Base-by-base conservation (phyloP, 2,888 invertebrate species). In the Stenichneumon culpator region DNA sequence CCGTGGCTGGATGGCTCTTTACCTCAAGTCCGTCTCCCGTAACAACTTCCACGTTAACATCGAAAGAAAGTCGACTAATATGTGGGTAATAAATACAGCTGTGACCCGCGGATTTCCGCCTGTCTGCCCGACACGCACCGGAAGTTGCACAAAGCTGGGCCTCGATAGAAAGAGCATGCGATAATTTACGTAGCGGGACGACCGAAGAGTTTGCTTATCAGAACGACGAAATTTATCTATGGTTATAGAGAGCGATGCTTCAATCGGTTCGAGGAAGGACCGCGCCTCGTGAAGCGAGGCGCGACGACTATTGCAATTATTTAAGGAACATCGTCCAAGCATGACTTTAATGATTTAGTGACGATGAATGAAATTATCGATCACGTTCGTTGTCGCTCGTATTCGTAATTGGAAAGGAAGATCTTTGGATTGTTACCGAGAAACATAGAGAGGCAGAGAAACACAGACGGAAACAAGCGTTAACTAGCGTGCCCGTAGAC, bases 131-230 rank as follows among this genome's bases (percentile, higher is more conserved):
- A 63, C 25, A 63, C 47, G 7, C 16, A 63, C 63, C 60, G 74
- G 63, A 74, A 74, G 63, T 63, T 63, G 47, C 47, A 60, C 74
- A 74, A 74, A 63, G 28, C 63, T 28, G 14, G 16, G 74, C 19
- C 63, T 19, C 22, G 65, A 22, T 7, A 11, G 50, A 60, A 65
- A 65, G 25, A 11, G 14, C 75, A 75, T 52, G 65, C 65, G 75
- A 63, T 63, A 11, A 19, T 75, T 65, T 75, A 22, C 57, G 57
- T 57, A 57, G 57, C 57, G 25, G 22, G 22, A 14, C 22, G 57
- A 1, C 9, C 3, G 57, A 25, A 4, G 57, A 11, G 25, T 57
- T 57, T 25, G 57, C 4, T 57, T 57, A 57, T 57, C 14, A 25
- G 25, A 11, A 22, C 22, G 57, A 57, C 57, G 25, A 57, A 25